A percentile compares a stretch with the other conserved stretches of the same genome.
Conservation (phyloP, 2,888 invertebrate species). For the Lithosia quadra region DNA sequence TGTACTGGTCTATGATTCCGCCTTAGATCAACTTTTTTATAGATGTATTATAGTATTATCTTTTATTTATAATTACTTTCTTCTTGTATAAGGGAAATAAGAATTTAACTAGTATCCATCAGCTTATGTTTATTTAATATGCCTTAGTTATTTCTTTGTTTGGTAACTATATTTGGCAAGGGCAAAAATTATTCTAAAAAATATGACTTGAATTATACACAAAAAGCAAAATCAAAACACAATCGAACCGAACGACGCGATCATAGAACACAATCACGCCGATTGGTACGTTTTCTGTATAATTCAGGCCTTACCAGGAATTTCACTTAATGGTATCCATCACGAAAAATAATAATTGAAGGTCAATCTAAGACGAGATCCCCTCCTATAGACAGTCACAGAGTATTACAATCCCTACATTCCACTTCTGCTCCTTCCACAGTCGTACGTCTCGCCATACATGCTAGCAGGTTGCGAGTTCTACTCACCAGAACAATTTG, state of each 20-base stretch:
- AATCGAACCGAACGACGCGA: background rate
- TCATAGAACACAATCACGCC: background rate
- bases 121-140: background rate
- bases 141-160: background rate
- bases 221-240: background rate
- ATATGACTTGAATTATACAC: background rate
- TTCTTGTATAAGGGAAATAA: no score
- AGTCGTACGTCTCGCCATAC: slow-evolving; percentile 25
- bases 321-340: background rate
- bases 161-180: background rate
- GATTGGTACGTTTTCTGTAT: background rate
- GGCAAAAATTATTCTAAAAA: background rate
- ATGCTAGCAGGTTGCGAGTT: slow-evolving; percentile 22
- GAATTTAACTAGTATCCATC: background rate
- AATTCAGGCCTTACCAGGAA: background rate
- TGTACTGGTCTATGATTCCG: background rate
- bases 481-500: slow-evolving; percentile 19
- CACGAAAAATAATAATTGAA: background rate
- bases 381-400: background rate
- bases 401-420: slow-evolving; percentile 9
- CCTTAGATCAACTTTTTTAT: slow-evolving; percentile 2
- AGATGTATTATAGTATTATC: background rate
- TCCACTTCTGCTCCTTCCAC: slow-evolving; percentile 20
- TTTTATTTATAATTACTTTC: background rate
- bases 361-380: background rate